Base-by-base conservation (phyloP, 2,888 invertebrate species). In the Tribolium freemani region DNA sequence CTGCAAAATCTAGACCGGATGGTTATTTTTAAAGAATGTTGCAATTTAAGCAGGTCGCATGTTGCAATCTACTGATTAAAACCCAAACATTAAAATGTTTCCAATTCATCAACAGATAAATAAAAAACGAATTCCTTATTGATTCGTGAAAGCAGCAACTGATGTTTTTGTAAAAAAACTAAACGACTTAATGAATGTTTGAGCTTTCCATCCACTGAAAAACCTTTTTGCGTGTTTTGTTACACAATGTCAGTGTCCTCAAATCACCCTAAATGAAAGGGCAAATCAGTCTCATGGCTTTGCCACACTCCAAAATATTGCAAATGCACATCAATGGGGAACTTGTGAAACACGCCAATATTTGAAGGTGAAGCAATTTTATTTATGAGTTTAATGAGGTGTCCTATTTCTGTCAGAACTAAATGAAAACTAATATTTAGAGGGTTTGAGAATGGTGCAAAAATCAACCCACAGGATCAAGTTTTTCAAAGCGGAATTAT, bases 1-100 rank as follows among this genome's bases (percentile, higher is more conserved):
- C 11, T 11, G 11, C 13, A 48, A 26, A 53, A 53, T 53, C 53
- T 53, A 20, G 53, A 53, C 53, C 53, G 53, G 53, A 53, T 53
- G 53, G 21, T 53, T 53, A 53, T 53, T 53, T 53, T 53, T 53
- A 21, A 16, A 53, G 53, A 53, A 53, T 53, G 53, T 53, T 53
- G 20, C 26, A 26, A 53, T 21, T 53, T 21, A 3, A n/a, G 53
- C 9, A 53, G 21, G 48, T 3, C 11, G 48, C 13, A 11, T 26
- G 53, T 53, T 53, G 53, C 53, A 53, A 26, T 21, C 8, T 2
- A 10, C 45, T 10, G 8, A 45, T 45, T 10, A 8, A 45, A 45
- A 2, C n/a, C 26, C 26, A 26, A 26, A 26, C 26, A 26, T 26
- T 26, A 26, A 26, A 26, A 26, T 2, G 1, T 3, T 3, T 26